phyloP scores from a whole-genome alignment of 1,140 invertebrate genomes.

The Hyphantria cunea region DNA sequence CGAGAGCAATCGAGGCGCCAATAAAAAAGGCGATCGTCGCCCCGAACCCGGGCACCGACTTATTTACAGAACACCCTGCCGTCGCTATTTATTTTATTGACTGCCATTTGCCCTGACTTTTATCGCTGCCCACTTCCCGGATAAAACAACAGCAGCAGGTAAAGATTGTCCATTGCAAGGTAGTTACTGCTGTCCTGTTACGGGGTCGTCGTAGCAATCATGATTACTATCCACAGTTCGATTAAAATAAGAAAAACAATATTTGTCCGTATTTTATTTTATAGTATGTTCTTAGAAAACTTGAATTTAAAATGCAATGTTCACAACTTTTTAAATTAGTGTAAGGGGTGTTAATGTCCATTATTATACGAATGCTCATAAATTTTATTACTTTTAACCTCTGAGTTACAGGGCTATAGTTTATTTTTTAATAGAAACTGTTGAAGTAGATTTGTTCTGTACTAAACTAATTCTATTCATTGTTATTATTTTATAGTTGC shows the following conservation, averaged over 20 bases:
- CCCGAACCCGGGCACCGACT: conserved; percentile 68
- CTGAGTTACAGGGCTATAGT: too few relatives aligned
- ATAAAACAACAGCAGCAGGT: conserved; percentile 70
- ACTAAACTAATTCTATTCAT: too few relatives aligned
- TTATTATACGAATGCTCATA: too few relatives aligned
- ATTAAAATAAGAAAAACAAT: conserved; percentile 8
- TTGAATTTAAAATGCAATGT: too few relatives aligned
- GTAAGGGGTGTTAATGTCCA: too few relatives aligned
- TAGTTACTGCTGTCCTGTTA: conserved; percentile 15
- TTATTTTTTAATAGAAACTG: too few relatives aligned
- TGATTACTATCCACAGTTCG: conserved; percentile 12
- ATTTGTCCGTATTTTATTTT: not conserved
- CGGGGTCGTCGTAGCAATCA: conserved; percentile 19
- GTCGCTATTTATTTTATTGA: conserved; percentile 82
- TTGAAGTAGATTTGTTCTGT: too few relatives aligned
- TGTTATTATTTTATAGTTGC: too few relatives aligned
- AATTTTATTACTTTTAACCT: too few relatives aligned
- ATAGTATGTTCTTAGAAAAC: too few relatives aligned
- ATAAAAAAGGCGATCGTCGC: conserved; percentile 80
- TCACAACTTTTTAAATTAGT: too few relatives aligned
- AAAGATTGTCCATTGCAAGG: conserved; percentile 41
- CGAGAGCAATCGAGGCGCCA: conserved; percentile 78
- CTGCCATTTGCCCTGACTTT: conserved; percentile 79
- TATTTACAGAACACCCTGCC: conserved; percentile 81
- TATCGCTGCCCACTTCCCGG: conserved; percentile 75